Evolutionary conservation across 1,140 invertebrate species (phyloP), one percentile per base, ranked within the genome.

Genomic region (Brevipalpus yothersi): DNA sequence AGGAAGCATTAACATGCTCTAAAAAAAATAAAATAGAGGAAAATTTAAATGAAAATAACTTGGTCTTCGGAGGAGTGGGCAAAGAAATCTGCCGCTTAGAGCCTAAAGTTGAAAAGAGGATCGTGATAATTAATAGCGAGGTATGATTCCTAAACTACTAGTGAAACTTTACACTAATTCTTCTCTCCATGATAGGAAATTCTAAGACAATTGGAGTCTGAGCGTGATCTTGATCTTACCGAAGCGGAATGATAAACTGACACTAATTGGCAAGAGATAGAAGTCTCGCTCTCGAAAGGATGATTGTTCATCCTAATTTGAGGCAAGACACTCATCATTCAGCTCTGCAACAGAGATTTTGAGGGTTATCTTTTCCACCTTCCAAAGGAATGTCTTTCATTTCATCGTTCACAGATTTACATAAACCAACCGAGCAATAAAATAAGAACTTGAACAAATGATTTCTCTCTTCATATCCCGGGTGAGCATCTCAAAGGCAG

Each of bases 71-170:
- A 66, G 81, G 84, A 65, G 70, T 86, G 57, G 83, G 31, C 84
- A 67, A 82, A 63, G 78, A 79, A 66, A 77, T 81, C 0, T 86
- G 83, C 69, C 79, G 81, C 47, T 69, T 87, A 58, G 78, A 80
- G 17, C 84, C 84, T 0, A 78, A 78, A 66, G 67, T 82, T 11
- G 83, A 86, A 65, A 79, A 82, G 63, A 73, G 84, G 66, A 86
- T 87, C 59, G 62, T 54, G 11, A 61, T 61, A 11, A 42, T 54
- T 11, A 61, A 31, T 21, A 40, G 54, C 15, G 59, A 60, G 59
- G 59, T 60, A 60, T 12, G n/a, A 19, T 41, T 12, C 23, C 8
- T 55, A 9, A 13, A 10, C 23, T 41, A 15, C 8, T 11, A 4
- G 43, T 45, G 43, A 39, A 39, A 40, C 11, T 53, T 53, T 9